phyloP scores from a whole-genome alignment of 2,797 vertebrate genomes.

The Bradypus variegatus region DNA sequence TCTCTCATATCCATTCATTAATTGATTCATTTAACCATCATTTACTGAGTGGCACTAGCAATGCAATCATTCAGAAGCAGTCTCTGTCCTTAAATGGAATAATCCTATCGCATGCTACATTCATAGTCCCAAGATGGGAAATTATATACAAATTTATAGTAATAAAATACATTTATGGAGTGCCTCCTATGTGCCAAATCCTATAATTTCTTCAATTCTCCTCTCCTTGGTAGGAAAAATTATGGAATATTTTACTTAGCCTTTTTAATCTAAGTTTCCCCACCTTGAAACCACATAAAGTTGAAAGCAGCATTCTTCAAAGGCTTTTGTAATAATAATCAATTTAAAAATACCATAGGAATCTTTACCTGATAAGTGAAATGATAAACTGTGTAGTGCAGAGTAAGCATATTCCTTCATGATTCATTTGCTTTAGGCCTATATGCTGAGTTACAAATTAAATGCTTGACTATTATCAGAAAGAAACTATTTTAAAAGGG shows the following conservation, averaged over 20 bases:
- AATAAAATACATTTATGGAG: background rate
- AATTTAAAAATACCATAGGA: constrained; percentile 14
- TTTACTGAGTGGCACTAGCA: background rate
- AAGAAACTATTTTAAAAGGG: constrained; percentile 26
- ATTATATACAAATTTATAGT: background rate
- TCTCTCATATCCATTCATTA: background rate
- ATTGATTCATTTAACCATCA: constrained; percentile 25
- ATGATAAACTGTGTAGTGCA: background rate
- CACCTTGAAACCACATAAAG: constrained; percentile 16
- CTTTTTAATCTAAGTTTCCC: background rate
- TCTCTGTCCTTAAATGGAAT: background rate
- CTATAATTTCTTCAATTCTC: background rate
- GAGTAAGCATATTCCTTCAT: background rate
- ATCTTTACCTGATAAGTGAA: constrained; percentile 15
- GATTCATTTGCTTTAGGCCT: constrained; percentile 12
- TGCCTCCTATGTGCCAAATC: background rate
- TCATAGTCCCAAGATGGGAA: background rate
- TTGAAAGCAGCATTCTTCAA: constrained; percentile 29
- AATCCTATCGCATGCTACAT: background rate
- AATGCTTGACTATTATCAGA: constrained; percentile 24
- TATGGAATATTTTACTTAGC: constrained; percentile 14
- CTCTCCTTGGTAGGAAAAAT: constrained; percentile 13
- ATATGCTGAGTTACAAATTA: constrained; percentile 14
- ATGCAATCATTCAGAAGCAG: background rate
- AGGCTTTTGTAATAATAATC: constrained; percentile 26